Conservation (phyloP, 1,140 invertebrate species). For the Drusus annulatus region DNA sequence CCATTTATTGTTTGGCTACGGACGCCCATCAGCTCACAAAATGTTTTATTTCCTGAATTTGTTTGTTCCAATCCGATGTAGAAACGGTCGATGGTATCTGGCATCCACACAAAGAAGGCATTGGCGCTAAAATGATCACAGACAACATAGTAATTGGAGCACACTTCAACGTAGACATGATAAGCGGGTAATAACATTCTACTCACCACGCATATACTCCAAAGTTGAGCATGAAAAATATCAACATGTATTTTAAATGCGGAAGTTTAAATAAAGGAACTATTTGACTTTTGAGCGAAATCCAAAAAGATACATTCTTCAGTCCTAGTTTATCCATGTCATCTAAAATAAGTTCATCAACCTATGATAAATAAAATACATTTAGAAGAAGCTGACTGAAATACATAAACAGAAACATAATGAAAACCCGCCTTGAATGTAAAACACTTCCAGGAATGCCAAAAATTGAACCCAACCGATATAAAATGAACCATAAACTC, state of each 20-base stretch:
- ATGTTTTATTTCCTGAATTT: not conserved
- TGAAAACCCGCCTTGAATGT: too few species aligned
- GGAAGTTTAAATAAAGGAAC: conserved; percentile 29
- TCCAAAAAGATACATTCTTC: conserved; percentile 19
- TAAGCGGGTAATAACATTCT: too few species aligned
- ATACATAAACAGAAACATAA: too few species aligned
- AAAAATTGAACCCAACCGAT: too few species aligned
- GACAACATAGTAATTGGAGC: not conserved
- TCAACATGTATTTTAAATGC: too few species aligned
- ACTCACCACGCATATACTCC: too few species aligned
- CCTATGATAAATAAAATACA: too few species aligned
- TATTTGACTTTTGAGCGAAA: conserved; percentile 29
- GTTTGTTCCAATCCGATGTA: conserved; percentile 1
- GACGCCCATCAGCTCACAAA: conserved; percentile 38
- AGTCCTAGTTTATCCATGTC: conserved; percentile 9
- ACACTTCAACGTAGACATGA: too few species aligned
- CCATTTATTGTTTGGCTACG: not conserved
- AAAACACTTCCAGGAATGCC: too few species aligned
- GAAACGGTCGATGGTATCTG: conserved; percentile 36
- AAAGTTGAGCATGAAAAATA: too few species aligned
- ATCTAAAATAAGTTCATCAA: not conserved
- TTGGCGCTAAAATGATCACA: conserved; percentile 9
- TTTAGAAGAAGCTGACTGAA: too few species aligned
- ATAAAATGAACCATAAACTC: too few species aligned
- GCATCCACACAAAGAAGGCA: conserved; percentile 43